phyloP scores from a whole-genome alignment of 2,888 invertebrate genomes.

The Chalcis sispes region DNA sequence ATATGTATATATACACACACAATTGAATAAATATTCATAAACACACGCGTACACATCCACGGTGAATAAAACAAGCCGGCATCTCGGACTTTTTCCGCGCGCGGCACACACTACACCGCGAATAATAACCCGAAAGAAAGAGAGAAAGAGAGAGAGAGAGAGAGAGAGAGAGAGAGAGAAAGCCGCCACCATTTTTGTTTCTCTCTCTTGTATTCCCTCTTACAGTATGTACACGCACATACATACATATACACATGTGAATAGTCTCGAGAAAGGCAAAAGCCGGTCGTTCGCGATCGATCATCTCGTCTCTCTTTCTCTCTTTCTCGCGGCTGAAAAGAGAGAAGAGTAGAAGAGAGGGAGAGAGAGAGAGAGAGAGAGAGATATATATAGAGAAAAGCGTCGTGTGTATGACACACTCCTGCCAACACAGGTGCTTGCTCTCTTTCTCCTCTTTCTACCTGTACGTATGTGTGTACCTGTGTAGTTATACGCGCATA shows the following conservation, averaged over 20 bases:
- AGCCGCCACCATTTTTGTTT: not conserved
- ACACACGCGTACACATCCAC: not conserved
- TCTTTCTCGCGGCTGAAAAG: not conserved
- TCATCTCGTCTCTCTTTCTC: constrained; percentile 18
- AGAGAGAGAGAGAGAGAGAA: too few relatives aligned
- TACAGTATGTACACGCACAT: not conserved
- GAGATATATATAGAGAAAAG: too few relatives aligned
- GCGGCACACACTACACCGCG: not conserved
- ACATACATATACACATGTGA: not conserved
- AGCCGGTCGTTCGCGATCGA: constrained; percentile 35
- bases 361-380: not conserved
- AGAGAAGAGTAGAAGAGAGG: not conserved
- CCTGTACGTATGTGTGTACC: not conserved
- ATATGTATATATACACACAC: too few relatives aligned
- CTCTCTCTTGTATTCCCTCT: not conserved
- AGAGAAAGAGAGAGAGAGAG: too few relatives aligned
- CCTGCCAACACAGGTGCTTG: constrained; percentile 21
- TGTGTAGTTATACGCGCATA: constrained; percentile 14
- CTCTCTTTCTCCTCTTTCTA: constrained; percentile 26
- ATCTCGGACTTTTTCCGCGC: not conserved
- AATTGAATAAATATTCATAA: not conserved
- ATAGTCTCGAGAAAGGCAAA: constrained; percentile 19
- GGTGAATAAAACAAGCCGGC: too few relatives aligned
- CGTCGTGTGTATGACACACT: not conserved
- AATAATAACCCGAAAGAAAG: too few relatives aligned